Conservation (phyloP, 2,888 invertebrate species). For the Dorcus parallelipipedus region DNA sequence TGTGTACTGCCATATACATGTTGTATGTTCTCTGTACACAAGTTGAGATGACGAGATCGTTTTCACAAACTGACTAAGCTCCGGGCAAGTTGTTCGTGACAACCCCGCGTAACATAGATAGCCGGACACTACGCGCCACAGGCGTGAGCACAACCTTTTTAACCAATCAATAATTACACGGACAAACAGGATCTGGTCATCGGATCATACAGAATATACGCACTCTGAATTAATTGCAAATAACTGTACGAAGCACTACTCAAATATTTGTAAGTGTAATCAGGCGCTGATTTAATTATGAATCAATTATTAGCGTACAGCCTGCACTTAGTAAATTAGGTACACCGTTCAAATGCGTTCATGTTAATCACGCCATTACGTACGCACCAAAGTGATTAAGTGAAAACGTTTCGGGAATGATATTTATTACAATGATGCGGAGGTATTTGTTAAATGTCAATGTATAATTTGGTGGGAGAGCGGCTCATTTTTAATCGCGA, state of each 20-base stretch:
- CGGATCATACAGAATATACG: not conserved
- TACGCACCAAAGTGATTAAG: conserved; percentile 3
- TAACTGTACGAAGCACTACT: conserved; percentile 10
- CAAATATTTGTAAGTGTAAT: conserved; percentile 27
- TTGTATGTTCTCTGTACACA: conserved; percentile 43
- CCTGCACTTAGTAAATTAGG: conserved; percentile 33
- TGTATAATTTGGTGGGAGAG: conserved; percentile 46
- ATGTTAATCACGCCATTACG: conserved; percentile 32
- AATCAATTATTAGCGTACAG: conserved; percentile 33
- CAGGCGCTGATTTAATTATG: conserved; percentile 30
- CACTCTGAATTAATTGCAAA: conserved; percentile 1
- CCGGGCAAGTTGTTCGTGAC: conserved; percentile 35
- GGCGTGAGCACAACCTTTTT: conserved; percentile 35
- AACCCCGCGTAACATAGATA: conserved; percentile 19
- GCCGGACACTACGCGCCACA: conserved; percentile 23
- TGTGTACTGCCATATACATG: conserved; percentile 43
- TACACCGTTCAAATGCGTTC: conserved; percentile 28
- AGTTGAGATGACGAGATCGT: conserved; percentile 35
- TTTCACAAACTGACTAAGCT: conserved; percentile 38
- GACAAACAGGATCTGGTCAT: conserved; percentile 15
- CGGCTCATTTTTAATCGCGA: conserved; percentile 48
- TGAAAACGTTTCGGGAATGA: conserved; percentile 3
- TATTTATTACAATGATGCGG: conserved; percentile 23
- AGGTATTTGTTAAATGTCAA: conserved; percentile 50
- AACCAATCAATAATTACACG: conserved; percentile 32